Base-by-base conservation (phyloP, 2,797 vertebrate species). In the Onychomys leucogaster region DNA sequence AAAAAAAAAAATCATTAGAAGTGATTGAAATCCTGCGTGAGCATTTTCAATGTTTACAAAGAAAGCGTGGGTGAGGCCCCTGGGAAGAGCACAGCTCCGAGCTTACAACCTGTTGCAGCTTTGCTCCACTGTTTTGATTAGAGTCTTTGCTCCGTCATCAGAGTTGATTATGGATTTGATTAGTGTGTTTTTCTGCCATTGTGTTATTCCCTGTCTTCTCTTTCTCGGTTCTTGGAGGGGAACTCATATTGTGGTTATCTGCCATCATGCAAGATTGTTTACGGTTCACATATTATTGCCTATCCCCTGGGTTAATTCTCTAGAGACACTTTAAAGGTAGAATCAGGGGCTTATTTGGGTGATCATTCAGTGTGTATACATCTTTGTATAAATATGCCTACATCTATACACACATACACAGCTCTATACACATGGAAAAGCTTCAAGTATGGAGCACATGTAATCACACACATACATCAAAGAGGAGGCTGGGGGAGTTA, bases 231-330 rank as follows among this genome's bases (percentile, higher is more conserved):
- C 90, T 95, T 77, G 88, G 92, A 96, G 95, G 78, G 41, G 91
- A 95, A 81, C 46, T 77, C 78, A 19, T 78, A 96, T 94, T 37
- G 16, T 83, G 82, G 10, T 94, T 95, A 43, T 97, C 89, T 95
- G 41, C 96, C 96, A 97, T 61, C 82, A 17, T 52, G 67, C 88
- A 63, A 5, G 85, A 97, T 97, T 94, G 95, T 97, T 78, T 95
- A 41, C 16, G 89, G 86, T 95, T 97, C 96, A 90, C 91, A 41
- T 97, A 97, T 90, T 95, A 96, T 71, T 98, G 97, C 98, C 98
- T 97, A 93, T 92, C 96, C 96, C 94, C 32, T 73, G 96, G 0
- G 95, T 86, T 96, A 96, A 98, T 97, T 98, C 98, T 97, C 97
- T 96, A 88, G 97, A 98, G 93, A 94, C 96, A 88, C 75, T 96